These are phyloP conservation scores for Drosophila biarmipes DNA, from an alignment of 1,140 invertebrate genomes.

Conservation along the genomic window DNA sequence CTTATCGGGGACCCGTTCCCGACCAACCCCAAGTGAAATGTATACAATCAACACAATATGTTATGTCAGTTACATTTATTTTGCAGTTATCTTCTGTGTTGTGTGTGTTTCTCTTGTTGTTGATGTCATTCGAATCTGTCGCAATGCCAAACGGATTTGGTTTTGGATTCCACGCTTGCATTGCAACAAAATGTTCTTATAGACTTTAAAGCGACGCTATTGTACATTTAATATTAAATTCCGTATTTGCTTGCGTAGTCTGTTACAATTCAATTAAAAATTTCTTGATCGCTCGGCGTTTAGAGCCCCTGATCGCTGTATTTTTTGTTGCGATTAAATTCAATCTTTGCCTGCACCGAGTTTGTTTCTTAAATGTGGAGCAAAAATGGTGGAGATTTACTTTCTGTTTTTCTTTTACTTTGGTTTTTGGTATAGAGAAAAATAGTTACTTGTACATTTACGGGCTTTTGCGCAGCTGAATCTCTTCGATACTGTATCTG, in stretches of 20 bases:
- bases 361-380: slow-evolving; percentile 69
- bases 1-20: background rate
- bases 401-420: slow-evolving; percentile 52
- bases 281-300: slow-evolving; percentile 41
- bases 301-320: slow-evolving; percentile 21
- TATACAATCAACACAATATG: slow-evolving; percentile 35
- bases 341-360: slow-evolving; percentile 60
- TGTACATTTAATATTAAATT: slow-evolving; percentile 79
- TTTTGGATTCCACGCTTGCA: slow-evolving; percentile 68
- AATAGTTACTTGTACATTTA: slow-evolving; percentile 81
- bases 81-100: slow-evolving; percentile 75
- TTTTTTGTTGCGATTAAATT: slow-evolving; percentile 23
- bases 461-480: slow-evolving; percentile 33
- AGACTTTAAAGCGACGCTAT: slow-evolving; percentile 79
- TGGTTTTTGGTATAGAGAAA: slow-evolving; percentile 64
- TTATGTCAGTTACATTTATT: slow-evolving; percentile 82
- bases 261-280: slow-evolving; percentile 61
- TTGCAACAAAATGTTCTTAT: slow-evolving; percentile 69
- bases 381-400: slow-evolving; percentile 77
- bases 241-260: slow-evolving; percentile 77
- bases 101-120: slow-evolving; percentile 62
- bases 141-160: slow-evolving; percentile 65
- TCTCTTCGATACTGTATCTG: slow-evolving; percentile 41
- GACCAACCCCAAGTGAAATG: background rate
- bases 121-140: slow-evolving; percentile 68